Evolutionary conservation across 2,113 vertebrate genomes (phyloP).

Genomic region (Rallus limicola): DNA sequence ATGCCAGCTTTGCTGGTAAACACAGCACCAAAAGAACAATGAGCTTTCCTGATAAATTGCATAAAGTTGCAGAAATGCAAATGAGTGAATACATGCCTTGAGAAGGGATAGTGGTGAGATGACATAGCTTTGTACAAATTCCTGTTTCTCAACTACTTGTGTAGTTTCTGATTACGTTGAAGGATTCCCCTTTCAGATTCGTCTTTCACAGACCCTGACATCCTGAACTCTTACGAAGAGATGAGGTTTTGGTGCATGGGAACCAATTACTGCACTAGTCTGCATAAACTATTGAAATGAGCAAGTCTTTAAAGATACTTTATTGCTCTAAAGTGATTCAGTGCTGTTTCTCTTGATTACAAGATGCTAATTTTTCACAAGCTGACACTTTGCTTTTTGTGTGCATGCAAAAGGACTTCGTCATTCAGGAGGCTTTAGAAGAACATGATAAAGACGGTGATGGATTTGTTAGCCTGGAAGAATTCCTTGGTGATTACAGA

Average conservation of each 20-base stretch:
- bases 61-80: neutral
- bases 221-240: neutral
- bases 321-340: neutral
- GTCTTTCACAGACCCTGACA: neutral
- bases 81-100: neutral
- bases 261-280: neutral
- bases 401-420: constrained; percentile 84
- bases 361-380: neutral
- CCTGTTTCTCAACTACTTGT: neutral
- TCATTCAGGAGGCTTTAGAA: constrained; percentile 91
- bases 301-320: neutral
- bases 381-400: neutral
- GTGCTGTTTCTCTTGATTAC: neutral
- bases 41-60: neutral
- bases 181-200: neutral
- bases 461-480: constrained; percentile 89
- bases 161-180: neutral
- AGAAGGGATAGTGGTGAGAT: neutral
- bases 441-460: constrained; percentile 92
- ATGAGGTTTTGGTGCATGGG: neutral
- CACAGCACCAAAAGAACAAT: neutral
- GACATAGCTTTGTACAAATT: neutral
- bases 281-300: neutral
- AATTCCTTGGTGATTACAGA: constrained; percentile 92
- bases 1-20: neutral